Percentiles rank a stretch among this genome's conserved stretches.
Evolutionary conservation across 2,888 invertebrate genomes (phyloP).

Genomic region (Pyrocoelia pectoralis): DNA sequence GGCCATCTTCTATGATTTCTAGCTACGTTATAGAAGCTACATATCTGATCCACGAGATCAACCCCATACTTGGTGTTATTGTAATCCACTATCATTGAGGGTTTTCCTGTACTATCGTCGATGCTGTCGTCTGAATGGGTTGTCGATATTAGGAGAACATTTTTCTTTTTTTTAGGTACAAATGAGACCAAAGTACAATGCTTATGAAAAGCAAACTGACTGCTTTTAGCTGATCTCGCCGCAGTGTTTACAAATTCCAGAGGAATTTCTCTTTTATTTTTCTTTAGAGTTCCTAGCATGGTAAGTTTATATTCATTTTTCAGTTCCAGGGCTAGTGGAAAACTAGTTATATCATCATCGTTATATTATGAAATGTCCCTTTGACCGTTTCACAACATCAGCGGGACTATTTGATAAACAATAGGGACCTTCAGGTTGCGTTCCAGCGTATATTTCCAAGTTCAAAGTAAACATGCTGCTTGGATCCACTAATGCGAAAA

Average conservation of each 20-base stretch:
- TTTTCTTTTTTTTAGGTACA: constrained; percentile 2
- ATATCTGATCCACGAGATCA: neutral
- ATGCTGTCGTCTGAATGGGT: constrained; percentile 11
- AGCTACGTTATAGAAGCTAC: too few species aligned
- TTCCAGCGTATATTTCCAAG: constrained; percentile 26
- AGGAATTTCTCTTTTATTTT: constrained; percentile 10
- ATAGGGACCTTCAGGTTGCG: constrained; percentile 39
- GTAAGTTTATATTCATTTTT: constrained; percentile 5
- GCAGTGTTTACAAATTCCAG: too few species aligned
- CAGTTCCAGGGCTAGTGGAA: constrained; percentile 2
- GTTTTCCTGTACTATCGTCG: constrained; percentile 19
- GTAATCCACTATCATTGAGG: neutral
- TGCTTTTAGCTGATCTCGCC: too few species aligned
- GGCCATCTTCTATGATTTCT: neutral
- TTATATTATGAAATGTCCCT: constrained; percentile 38
- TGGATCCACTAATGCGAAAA: constrained; percentile 15
- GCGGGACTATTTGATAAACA: constrained; percentile 1
- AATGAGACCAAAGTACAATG: neutral
- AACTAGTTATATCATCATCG: constrained; percentile 37
- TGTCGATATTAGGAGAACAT: neutral
- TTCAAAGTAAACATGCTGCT: constrained; percentile 3
- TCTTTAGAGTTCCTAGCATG: constrained; percentile 25
- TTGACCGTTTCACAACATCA: constrained; percentile 27
- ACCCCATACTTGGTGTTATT: neutral
- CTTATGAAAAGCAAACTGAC: neutral